phyloP scores from a whole-genome alignment of 2,113 vertebrate species.

The Gadus chalcogrammus region DNA sequence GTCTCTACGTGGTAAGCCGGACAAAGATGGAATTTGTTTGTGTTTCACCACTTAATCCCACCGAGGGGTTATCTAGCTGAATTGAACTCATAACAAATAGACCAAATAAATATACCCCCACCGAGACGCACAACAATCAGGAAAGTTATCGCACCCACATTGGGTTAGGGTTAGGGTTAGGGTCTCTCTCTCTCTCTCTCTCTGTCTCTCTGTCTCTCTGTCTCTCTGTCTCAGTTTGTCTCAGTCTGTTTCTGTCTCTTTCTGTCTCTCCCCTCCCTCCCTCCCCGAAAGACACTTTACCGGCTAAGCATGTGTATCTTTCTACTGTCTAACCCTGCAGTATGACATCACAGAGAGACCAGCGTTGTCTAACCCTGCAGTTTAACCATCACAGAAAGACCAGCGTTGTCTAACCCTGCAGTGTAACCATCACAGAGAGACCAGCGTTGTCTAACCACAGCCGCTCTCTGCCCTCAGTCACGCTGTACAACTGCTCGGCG shows the following conservation, averaged over 20 bases:
- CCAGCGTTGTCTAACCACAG: neutral
- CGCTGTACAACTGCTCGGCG: conserved; percentile 92
- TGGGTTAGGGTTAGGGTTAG: too few species aligned
- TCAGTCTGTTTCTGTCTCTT: neutral
- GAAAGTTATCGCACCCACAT: neutral
- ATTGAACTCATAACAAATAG: neutral
- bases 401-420: too few species aligned
- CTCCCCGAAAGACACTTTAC: neutral
- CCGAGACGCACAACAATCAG: neutral
- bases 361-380: neutral
- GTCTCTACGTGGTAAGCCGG: conserved; percentile 80
- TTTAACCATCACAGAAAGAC: too few species aligned
- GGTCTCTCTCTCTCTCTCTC: neutral
- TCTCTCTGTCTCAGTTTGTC: neutral
- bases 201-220: neutral
- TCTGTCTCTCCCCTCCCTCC: neutral
- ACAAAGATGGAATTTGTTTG: neutral
- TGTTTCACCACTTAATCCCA: neutral
- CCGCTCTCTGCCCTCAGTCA: conserved; percentile 72
- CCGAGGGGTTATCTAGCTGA: neutral
- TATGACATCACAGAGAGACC: too few species aligned
- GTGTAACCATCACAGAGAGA: too few species aligned
- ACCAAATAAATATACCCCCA: neutral
- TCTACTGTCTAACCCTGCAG: too few species aligned
- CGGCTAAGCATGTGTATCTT: neutral